Base-by-base conservation (phyloP, 2,888 invertebrate genomes). In the Steinernema carpocapsae region DNA sequence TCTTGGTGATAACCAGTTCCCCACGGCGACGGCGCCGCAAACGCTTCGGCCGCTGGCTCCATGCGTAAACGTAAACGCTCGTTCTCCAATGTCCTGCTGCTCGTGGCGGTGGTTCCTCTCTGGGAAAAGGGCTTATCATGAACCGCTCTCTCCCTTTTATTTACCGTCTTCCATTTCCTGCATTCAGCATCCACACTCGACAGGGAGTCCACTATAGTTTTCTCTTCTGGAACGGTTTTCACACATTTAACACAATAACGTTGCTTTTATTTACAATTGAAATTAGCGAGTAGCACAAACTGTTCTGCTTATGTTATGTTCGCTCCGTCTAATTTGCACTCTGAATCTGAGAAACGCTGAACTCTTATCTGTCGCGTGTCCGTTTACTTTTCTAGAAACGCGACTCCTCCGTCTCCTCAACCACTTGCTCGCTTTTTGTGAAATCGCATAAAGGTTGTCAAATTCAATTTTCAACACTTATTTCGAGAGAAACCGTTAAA, bases 1-100 rank as follows among this genome's bases (percentile, higher is more conserved):
- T 26, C 64, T 64, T 64, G 29, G 29, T 64, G 64, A 64, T 64
- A 64, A 64, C 64, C 64, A 64, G 64, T 64, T 64, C 64, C 37
- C 64, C 17, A 64, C 19, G 64, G 32, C 64, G 64, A 29, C 29
- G 32, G 64, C 64, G 32, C 64, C 64, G 64, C 56, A 64, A 64
- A 26, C 37, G 64, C 64, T 64, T 32, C 64, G 64, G 64, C 64
- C 56, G 56, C 26, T 19, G 56, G 56, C 56, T 56, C 56, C 56
- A 56, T 24, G 56, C 56, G 26, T 29, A 12, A 22, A 56, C 56
- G 26, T 6, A n/a, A 37, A 26, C 64, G 17, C 26, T 14, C 64
- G 64, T 32, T 37, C 64, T 64, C 29, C 64, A 48, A n/a, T 19
- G 29, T 26, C 32, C 64, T 26, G 24, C 29, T 64, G 29, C 64